These are phyloP conservation scores for Ischnura elegans DNA, from an alignment of 2,888 invertebrate species.

Conservation along the genomic window DNA sequence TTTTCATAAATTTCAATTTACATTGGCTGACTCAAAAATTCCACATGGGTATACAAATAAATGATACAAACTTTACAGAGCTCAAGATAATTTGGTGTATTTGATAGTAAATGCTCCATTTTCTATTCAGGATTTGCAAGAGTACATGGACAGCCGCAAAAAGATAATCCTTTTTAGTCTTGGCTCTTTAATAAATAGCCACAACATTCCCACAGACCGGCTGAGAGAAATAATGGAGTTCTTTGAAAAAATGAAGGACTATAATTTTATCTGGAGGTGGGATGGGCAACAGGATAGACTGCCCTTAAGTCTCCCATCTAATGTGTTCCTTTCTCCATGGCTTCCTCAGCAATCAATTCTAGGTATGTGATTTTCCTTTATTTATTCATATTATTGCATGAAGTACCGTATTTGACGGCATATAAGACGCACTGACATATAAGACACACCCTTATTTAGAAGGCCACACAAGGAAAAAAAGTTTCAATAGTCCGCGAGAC, in stretches of 20 bases:
- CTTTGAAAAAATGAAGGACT: constrained; percentile 77
- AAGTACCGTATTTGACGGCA: too few species aligned
- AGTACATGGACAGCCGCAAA: constrained; percentile 77
- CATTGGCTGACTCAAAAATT: too few species aligned
- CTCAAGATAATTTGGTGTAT: too few species aligned
- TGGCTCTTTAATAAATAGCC: constrained; percentile 78
- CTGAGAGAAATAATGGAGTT: constrained; percentile 76
- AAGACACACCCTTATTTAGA: too few species aligned
- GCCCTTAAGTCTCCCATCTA: constrained; percentile 76
- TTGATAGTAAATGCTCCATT: neutral
- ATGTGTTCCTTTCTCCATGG: constrained; percentile 82
- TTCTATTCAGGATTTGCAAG: constrained; percentile 75
- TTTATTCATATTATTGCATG: too few species aligned
- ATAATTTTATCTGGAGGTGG: constrained; percentile 79
- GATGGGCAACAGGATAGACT: constrained; percentile 75
- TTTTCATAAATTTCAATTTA: too few species aligned
- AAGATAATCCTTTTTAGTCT: constrained; percentile 80
- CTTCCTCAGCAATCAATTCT: constrained; percentile 85
- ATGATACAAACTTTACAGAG: too few species aligned
- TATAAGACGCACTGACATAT: too few species aligned
- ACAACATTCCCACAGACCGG: constrained; percentile 75
- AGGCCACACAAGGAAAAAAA: too few species aligned
- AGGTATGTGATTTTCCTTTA: constrained; percentile 74
- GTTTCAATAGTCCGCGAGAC: too few species aligned
- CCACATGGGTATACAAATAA: too few species aligned